Conservation (phyloP, 2,797 vertebrate species). For the Anas bahamensis region DNA sequence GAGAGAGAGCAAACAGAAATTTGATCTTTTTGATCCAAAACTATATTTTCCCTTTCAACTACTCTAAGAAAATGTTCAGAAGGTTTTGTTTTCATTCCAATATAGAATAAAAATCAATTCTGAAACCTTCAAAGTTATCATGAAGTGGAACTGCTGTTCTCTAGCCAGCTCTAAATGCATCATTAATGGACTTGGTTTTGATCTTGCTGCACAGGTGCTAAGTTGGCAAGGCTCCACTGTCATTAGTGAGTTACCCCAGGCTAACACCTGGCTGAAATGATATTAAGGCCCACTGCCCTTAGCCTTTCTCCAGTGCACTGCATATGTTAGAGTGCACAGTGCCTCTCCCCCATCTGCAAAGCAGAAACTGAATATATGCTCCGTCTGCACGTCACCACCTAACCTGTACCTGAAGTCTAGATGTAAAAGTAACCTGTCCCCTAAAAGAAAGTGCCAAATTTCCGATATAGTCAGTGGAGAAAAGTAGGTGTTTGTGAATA, state of each 20-base stretch:
- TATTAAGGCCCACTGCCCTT: slow-evolving; percentile 28
- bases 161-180: slow-evolving; percentile 37
- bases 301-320: slow-evolving; percentile 5
- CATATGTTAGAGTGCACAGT: neutral
- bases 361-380: neutral
- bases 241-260: slow-evolving; percentile 52
- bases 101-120: slow-evolving; percentile 15
- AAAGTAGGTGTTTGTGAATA: slow-evolving; percentile 26
- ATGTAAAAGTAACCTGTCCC: neutral
- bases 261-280: slow-evolving; percentile 60
- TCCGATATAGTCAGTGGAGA: neutral
- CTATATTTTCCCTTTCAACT: neutral
- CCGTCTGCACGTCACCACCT: neutral
- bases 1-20: neutral
- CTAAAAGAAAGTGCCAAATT: slow-evolving; percentile 1
- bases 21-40: neutral
- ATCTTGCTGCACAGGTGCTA: slow-evolving; percentile 59
- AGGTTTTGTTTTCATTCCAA: slow-evolving; percentile 29
- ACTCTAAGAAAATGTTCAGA: neutral
- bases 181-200: slow-evolving; percentile 52
- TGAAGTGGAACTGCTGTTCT: slow-evolving; percentile 21
- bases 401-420: neutral
- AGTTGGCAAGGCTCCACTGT: slow-evolving; percentile 40
- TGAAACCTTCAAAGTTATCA: slow-evolving; percentile 17
- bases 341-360: slow-evolving; percentile 17